phyloP scores from a whole-genome alignment of 1,140 invertebrate species.

The Pseudomyrmex dendroicus region DNA sequence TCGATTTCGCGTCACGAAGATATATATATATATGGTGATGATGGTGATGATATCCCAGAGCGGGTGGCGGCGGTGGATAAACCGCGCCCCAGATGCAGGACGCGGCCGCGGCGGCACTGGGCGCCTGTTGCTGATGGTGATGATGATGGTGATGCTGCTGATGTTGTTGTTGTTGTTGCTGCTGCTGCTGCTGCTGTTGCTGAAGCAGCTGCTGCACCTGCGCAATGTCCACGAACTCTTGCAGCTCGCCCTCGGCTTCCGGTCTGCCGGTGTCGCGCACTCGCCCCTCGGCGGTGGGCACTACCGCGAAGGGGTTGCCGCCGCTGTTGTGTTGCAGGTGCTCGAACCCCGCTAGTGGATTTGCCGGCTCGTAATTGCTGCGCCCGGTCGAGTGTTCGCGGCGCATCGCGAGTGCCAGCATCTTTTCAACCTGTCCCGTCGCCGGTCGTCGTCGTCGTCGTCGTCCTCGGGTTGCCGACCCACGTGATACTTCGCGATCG shows the following conservation, averaged over 20 bases:
- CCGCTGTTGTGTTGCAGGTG: conserved; percentile 79
- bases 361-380: conserved; percentile 81
- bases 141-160: conserved; percentile 67
- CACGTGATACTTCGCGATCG: conserved; percentile 58
- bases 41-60: conserved; percentile 79
- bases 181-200: conserved; percentile 80
- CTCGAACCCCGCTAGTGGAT: conserved; percentile 81
- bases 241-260: conserved; percentile 80
- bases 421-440: conserved; percentile 80
- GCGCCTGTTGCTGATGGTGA: conserved; percentile 75
- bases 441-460: conserved; percentile 71
- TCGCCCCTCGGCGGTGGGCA: conserved; percentile 70
- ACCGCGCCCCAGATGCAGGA: conserved; percentile 81
- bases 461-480: conserved; percentile 53
- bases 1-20: conserved; percentile 14
- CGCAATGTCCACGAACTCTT: conserved; percentile 83
- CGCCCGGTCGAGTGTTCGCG: conserved; percentile 84
- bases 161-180: conserved; percentile 75
- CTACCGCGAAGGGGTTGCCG: conserved; percentile 77
- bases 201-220: conserved; percentile 82
- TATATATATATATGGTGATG: conserved; percentile 73
- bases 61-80: conserved; percentile 80
- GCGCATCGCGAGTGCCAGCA: conserved; percentile 84
- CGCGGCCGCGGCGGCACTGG: conserved; percentile 67
- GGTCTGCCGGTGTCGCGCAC: conserved; percentile 74